Base-by-base conservation (phyloP, 2,113 vertebrate species). In the Myiagra hebetior region DNA sequence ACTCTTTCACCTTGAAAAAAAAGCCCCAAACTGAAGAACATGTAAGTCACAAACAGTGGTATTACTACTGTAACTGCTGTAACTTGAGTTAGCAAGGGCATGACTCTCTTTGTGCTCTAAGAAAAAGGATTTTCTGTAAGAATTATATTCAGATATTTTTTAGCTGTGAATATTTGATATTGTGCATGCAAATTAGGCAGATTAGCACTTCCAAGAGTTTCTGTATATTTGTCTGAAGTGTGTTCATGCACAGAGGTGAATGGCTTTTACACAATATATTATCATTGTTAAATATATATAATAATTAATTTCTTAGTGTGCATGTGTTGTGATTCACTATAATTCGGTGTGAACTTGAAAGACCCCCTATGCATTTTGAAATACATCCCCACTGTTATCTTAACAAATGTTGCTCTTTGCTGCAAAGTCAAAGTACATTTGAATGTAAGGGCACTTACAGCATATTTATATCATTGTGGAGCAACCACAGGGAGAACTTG, bases 401-500 rank as follows among this genome's bases (percentile, higher is more conserved):
- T 93, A 90, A 91, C 3, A 81, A 93, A 82, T 76, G n/a, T 50
- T 53, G 53, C 31, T 87, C 24, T 93, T 83, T 80, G 19, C 63
- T 57, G 67, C 22, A 46, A 91, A 90, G 70, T 83, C 57, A 22
- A 76, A 87, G 49, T 62, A n/a, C 41, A 53, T 94, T 90, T 92
- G 70, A 85, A 87, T 79, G 42, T 69, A 80, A 89, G 49, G 77
- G 19, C 35, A 74, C 22, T 94, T 94, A 41, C 15, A 91, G 24
- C n/a, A 28, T 65, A 72, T 91, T 95, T 93, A 41, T 92, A 37
- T 87, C 30, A 53, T 83, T 26, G 8, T 92, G n/a, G 37, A 57
- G 37, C 46, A 90, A 73, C 41, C 21, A 68, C 22, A 57, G 47
- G 41, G 72, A 65, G 30, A 90, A 69, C 13, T 74, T 62, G 28